Evolutionary conservation across 2,113 vertebrate species (phyloP), one percentile per base, ranked within the genome.

Genomic region (Collichthys lucidus): DNA sequence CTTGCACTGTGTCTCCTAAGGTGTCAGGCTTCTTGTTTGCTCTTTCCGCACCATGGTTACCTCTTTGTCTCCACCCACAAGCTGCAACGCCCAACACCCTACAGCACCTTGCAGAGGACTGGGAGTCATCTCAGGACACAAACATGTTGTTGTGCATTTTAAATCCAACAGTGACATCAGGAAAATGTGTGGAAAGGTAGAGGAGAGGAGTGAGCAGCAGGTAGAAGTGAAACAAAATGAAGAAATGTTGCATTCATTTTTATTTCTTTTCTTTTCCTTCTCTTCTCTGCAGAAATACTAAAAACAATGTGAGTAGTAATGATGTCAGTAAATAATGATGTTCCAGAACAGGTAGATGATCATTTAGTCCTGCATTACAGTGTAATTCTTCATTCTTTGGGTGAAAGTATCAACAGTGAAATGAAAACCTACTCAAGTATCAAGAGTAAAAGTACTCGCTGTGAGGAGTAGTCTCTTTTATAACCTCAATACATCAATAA

Each of bases 21-120:
- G 55, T 24, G 40, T 42, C 15, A 65, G 73, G 24, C 57, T 64
- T 80, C 24, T 52, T 80, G 77, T 84, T 79, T 69, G 50, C 35
- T 57, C 50, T 75, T 35, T 52, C 50, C 31, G 68, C 71, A 53
- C 64, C 76, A 69, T 69, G 70, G 76, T 64, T 61, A 75, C 65
- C 56, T 20, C 56, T 47, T 7, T 46, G 57, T 35, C 52, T 35
- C 64, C 64, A 3, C 57, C 77, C 57, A 64, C 29, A 40, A 72
- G 79, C 63, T 53, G 26, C 70, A 57, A 11, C 8, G 22, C 57
- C 24, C 31, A 50, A 70, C 59, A 50, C 73, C 15, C 74, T 59
- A 0, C 74, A 53, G 49, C 11, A 5, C 62, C 6, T 63, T 44
- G 71, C 55, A 19, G 49, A 70, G 50, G 42, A 42, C 56, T 62